Percentiles rank a stretch among this genome's conserved stretches.
These are phyloP conservation scores for Sebastes matsubarae DNA, from an alignment of 2,797 vertebrate genomes.

Conservation along the genomic window DNA sequence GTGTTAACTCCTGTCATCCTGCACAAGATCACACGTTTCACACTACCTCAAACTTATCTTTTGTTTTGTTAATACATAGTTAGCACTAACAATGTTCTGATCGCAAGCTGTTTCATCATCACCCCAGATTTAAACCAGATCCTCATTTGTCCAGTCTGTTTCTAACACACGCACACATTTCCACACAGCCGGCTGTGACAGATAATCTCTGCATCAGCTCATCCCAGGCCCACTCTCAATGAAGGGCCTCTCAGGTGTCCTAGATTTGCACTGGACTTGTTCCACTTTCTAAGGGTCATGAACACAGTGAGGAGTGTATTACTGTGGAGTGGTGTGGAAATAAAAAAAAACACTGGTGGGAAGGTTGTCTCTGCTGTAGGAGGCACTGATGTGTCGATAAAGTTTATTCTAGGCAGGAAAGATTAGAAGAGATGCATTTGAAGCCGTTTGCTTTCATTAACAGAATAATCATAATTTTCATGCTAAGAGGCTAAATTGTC, in stretches of 20 bases:
- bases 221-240: conserved; percentile 11
- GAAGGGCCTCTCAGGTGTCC: conserved; percentile 49
- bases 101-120: background rate
- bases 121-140: conserved; percentile 32
- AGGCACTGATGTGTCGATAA: background rate
- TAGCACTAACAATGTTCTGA: background rate
- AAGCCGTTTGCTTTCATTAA: conserved; percentile 19
- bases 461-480: background rate
- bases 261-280: conserved; percentile 42
- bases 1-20: background rate
- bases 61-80: conserved; percentile 1
- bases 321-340: background rate
- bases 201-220: conserved; percentile 30
- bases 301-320: background rate
- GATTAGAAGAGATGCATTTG: background rate
- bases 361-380: background rate
- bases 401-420: conserved; percentile 1
- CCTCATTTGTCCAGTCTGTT: background rate
- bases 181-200: background rate
- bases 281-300: conserved; percentile 42
- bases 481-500: conserved; percentile 20
- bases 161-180: conserved; percentile 3
- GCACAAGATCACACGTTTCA: background rate
- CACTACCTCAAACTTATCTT: background rate
- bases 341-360: conserved; percentile 3